phyloP scores from a whole-genome alignment of 1,140 invertebrate species.

The Stenopsyche tienmushanensis region DNA sequence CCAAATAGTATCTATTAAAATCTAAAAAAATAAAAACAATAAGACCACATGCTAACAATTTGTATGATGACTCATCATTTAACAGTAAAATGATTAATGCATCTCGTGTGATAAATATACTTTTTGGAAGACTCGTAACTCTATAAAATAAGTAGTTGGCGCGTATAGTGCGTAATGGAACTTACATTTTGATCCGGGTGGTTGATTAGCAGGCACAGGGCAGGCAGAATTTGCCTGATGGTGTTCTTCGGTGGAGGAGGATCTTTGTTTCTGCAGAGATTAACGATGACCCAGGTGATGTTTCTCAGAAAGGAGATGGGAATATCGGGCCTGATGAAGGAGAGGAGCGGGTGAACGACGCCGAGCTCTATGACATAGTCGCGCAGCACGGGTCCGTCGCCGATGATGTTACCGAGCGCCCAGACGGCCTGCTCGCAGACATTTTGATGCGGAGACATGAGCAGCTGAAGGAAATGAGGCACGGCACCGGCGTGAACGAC shows the following conservation, averaged over 20 bases:
- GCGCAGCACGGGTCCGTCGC: conserved; percentile 86
- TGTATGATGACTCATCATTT: too few relatives aligned
- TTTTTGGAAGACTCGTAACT: too few relatives aligned
- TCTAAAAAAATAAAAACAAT: conserved; percentile 61
- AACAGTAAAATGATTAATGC: too few relatives aligned
- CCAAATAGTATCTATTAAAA: conserved; percentile 99
- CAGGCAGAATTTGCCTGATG: conserved; percentile 91
- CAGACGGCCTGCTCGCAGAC: conserved; percentile 99
- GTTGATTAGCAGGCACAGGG: conserved; percentile 90
- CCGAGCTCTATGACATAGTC: conserved; percentile 92
- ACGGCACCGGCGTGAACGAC: conserved; percentile 94
- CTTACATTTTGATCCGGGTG: conserved; percentile 94
- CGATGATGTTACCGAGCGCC: conserved; percentile 95
- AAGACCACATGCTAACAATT: too few relatives aligned
- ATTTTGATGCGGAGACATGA: conserved; percentile 92
- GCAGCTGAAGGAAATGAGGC: conserved; percentile 88
- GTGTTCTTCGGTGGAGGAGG: conserved; percentile 84
- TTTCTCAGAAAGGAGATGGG: conserved; percentile 91
- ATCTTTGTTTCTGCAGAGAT: conserved; percentile 95
- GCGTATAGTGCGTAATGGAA: too few relatives aligned
- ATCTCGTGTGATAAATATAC: too few relatives aligned
- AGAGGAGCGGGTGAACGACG: conserved; percentile 83
- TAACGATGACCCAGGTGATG: conserved; percentile 98
- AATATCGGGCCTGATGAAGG: conserved; percentile 91
- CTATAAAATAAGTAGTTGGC: too few relatives aligned